Base-by-base conservation (phyloP, 2,113 vertebrate species). In the Oncorhynchus mykiss region DNA sequence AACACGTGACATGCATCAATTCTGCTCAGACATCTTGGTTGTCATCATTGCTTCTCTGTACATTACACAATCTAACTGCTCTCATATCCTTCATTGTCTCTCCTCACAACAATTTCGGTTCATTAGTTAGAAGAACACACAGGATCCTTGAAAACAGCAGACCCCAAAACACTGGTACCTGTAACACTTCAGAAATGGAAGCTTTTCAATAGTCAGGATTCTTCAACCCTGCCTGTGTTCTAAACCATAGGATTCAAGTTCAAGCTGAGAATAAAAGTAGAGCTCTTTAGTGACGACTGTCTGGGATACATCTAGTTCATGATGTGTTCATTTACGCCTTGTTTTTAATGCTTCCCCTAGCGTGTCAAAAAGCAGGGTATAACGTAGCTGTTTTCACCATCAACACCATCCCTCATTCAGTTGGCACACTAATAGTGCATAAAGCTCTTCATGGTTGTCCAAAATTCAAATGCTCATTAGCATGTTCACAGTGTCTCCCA, bases 181-280 rank as follows among this genome's bases (percentile, higher is more conserved):
- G 22, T 7, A 77, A 65, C 8, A 54, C 75, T 77, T 65, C 45
- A 49, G 74, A 76, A 70, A 62, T 25, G 48, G 25, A 71, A 65
- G 59, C 27, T 27, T 48, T 76, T 64, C 20, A 45, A 39, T 45
- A 20, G 31, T 39, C 67, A 48, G 31, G 39, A 69, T 69, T 24
- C 67, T 69, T 6, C 25, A 27, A 69, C 20, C 67, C 67, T 69
- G 67, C 18, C 7, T n/a, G 8, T 18, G 9, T 69, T 70, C 68
- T 39, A 39, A 39, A 39, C 34, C 8, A 9, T 39, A 9, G 34
- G 39, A 45, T 49, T 31, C n/a, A 3, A 27, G 11, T 66, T 29
- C 64, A 64, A 25, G 8, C 39, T 25, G 18, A n/a, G 22, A 64
- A n/a, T 24, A 24, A 31, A 68, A 45, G 67, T 11, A 45, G 7